Evolutionary conservation across 1,140 invertebrate species (phyloP).

Genomic region (Drosophila prosaltans): DNA sequence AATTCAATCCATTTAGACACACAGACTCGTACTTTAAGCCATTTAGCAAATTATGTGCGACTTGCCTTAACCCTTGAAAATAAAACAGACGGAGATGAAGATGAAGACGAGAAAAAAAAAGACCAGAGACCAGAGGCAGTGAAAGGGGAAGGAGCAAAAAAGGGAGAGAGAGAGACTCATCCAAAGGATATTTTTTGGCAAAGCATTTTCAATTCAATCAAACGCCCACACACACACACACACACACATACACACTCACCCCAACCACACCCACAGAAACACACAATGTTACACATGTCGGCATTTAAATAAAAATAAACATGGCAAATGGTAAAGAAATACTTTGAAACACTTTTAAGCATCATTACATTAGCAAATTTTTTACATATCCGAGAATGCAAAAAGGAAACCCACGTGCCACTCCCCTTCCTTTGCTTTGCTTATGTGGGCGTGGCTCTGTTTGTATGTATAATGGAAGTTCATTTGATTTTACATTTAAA

Average conservation of each 20-base stretch:
- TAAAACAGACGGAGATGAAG: conserved; percentile 20
- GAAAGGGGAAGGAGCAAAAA: neutral
- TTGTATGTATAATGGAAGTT: neutral
- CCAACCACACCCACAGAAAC: neutral
- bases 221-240: conserved; percentile 56
- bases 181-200: conserved; percentile 66
- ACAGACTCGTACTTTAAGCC: conserved; percentile 53
- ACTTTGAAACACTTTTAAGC: conserved; percentile 80
- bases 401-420: conserved; percentile 27
- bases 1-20: conserved; percentile 21
- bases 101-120: conserved; percentile 15
- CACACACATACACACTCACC: conserved; percentile 8
- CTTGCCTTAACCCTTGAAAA: conserved; percentile 64
- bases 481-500: conserved; percentile 69
- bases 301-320: conserved; percentile 80
- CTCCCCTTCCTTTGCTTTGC: neutral
- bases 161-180: conserved; percentile 20
- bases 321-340: conserved; percentile 65
- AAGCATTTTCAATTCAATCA: conserved; percentile 79
- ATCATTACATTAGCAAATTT: conserved; percentile 81
- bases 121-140: neutral
- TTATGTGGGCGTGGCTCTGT: conserved; percentile 1
- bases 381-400: conserved; percentile 22
- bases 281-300: conserved; percentile 46
- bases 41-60: conserved; percentile 77